A percentile compares a stretch with the other conserved stretches of the same genome.
Conservation (phyloP, 2,113 vertebrate species). For the Stigmatopora nigra region DNA sequence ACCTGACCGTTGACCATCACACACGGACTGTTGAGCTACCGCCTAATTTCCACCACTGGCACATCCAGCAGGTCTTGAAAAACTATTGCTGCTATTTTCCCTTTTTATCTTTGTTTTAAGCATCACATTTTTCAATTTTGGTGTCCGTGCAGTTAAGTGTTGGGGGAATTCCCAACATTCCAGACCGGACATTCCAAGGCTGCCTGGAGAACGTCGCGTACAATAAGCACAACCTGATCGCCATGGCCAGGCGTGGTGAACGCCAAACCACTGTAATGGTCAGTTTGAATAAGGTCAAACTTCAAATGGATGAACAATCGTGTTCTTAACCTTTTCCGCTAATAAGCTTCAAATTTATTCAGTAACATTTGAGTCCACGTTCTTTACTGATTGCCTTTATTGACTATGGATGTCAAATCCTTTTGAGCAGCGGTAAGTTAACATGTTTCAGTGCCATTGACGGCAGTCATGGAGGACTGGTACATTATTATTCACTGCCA, state of each 20-base stretch:
- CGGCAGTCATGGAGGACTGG: too few species aligned
- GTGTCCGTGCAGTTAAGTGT: constrained; percentile 78
- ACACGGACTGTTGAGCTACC: constrained; percentile 72
- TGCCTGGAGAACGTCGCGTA: constrained; percentile 89
- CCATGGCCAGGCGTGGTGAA: constrained; percentile 65
- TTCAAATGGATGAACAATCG: neutral
- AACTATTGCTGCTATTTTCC: neutral
- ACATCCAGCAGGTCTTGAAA: constrained; percentile 77
- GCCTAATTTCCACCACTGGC: constrained; percentile 74
- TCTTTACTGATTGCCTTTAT: too few species aligned
- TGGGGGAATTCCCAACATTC: constrained; percentile 70
- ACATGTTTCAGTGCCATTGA: too few species aligned
- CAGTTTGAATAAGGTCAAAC: constrained; percentile 48
- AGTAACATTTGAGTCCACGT: neutral
- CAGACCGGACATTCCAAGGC: constrained; percentile 76
- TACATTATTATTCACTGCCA: too few species aligned
- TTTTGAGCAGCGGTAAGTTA: too few species aligned
- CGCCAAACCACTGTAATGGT: constrained; percentile 73
- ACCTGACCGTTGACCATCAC: constrained; percentile 89
- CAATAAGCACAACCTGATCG: constrained; percentile 79
- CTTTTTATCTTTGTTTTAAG: neutral
- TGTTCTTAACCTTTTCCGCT: neutral
- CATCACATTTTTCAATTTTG: neutral
- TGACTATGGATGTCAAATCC: too few species aligned
- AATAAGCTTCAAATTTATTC: neutral